These are phyloP conservation scores for Pomatostomus ruficeps DNA, from an alignment of 2,113 vertebrate species.

Conservation along the genomic window DNA sequence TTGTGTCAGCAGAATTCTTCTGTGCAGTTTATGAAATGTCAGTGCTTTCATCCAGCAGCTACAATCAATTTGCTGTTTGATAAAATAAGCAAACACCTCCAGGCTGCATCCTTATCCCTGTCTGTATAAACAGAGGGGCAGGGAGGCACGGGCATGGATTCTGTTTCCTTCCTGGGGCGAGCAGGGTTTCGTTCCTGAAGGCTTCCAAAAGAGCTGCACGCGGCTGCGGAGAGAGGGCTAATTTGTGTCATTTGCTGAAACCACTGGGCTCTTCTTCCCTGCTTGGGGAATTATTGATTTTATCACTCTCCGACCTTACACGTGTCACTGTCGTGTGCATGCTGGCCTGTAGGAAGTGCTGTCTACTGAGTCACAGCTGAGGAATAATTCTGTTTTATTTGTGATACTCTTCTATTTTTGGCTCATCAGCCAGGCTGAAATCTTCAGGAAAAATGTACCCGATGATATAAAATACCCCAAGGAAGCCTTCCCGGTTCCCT, in stretches of 20 bases:
- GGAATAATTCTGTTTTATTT: slow-evolving; percentile 41
- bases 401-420: background rate
- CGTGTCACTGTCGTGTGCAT: slow-evolving; percentile 6
- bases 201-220: slow-evolving; percentile 16
- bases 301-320: slow-evolving; percentile 38
- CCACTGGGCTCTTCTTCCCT: slow-evolving; percentile 38
- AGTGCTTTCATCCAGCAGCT: slow-evolving; percentile 33
- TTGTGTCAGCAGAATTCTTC: slow-evolving; percentile 16
- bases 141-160: background rate
- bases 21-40: background rate
- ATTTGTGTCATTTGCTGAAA: slow-evolving; percentile 55
- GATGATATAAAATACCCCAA: background rate
- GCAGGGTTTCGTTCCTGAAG: background rate
- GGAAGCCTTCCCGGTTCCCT: accelerated
- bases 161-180: slow-evolving; percentile 21
- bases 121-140: background rate
- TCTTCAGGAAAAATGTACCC: background rate
- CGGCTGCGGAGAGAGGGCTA: slow-evolving; percentile 21
- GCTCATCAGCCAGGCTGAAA: background rate
- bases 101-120: background rate
- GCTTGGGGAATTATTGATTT: slow-evolving; percentile 61
- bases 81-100: slow-evolving; percentile 30
- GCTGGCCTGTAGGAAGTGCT: slow-evolving; percentile 58
- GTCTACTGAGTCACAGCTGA: slow-evolving; percentile 4
- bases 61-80: slow-evolving; percentile 32